Conservation (phyloP, 2,888 invertebrate species). For the Habroteleia sp. region DNA sequence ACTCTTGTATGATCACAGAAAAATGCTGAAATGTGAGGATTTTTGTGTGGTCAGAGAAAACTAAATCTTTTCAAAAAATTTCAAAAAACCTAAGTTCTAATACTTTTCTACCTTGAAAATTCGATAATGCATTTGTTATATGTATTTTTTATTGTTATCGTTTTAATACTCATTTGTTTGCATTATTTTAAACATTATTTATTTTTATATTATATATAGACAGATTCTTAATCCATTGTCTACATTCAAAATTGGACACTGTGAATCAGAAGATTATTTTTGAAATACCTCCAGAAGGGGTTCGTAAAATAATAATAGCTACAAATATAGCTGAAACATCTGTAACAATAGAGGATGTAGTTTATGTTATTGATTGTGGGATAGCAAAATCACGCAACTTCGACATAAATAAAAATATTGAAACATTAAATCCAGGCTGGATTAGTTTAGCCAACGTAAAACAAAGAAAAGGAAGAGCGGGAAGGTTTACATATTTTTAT, state of each 20-base stretch:
- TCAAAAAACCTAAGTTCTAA: too few relatives aligned
- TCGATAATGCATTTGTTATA: too few relatives aligned
- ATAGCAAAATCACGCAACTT: conserved; percentile 93
- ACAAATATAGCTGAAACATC: conserved; percentile 98
- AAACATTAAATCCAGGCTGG: conserved; percentile 56
- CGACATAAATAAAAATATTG: conserved; percentile 83
- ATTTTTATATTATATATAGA: too few relatives aligned
- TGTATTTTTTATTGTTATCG: too few relatives aligned
- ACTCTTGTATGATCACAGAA: too few relatives aligned
- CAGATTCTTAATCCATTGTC: conserved; percentile 85
- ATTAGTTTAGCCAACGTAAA: conserved; percentile 52
- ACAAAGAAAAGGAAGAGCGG: conserved; percentile 61
- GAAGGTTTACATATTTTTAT: conserved; percentile 55
- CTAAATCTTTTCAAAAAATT: too few relatives aligned
- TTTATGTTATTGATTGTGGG: conserved; percentile 94
- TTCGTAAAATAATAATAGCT: conserved; percentile 92
- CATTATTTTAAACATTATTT: too few relatives aligned
- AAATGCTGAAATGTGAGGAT: too few relatives aligned
- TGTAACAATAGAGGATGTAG: conserved; percentile 97
- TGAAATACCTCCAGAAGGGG: conserved; percentile 84
- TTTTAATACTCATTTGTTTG: too few relatives aligned
- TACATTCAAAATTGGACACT: conserved; percentile 94
- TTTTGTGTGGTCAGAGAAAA: too few relatives aligned
- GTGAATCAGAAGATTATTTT: conserved; percentile 91
- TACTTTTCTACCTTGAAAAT: too few relatives aligned